A percentile compares a stretch with the other conserved stretches of the same genome.
phyloP scores from a whole-genome alignment of 2,888 invertebrate genomes.

The Polydesmus complanatus region DNA sequence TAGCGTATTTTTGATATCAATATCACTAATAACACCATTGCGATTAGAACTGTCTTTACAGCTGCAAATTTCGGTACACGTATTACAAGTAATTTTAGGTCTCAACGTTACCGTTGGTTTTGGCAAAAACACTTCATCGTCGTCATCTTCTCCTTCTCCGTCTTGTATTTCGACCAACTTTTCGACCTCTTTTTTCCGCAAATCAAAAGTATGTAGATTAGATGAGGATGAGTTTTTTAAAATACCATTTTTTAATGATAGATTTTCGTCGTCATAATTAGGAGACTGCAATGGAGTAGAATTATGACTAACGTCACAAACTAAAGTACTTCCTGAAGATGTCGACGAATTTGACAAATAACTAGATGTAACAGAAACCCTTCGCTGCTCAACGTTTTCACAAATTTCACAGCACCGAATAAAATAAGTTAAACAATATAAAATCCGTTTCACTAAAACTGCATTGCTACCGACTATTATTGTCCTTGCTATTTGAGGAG shows the following conservation, averaged over 20 bases:
- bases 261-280: background rate
- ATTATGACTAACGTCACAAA: background rate
- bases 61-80: background rate
- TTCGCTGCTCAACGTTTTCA: slow-evolving; percentile 14
- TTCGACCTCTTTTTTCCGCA: background rate
- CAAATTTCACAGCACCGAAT: slow-evolving; percentile 60
- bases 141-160: slow-evolving; percentile 11
- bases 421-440: slow-evolving; percentile 72
- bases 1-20: background rate
- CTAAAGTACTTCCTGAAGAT: slow-evolving; percentile 8
- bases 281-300: background rate
- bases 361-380: background rate
- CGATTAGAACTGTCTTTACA: background rate
- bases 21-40: slow-evolving; percentile 1
- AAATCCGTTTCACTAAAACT: slow-evolving; percentile 53
- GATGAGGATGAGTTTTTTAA: background rate
- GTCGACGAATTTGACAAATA: slow-evolving; percentile 5
- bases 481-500: slow-evolving; percentile 61
- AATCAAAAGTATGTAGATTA: background rate
- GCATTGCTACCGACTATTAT: slow-evolving; percentile 49
- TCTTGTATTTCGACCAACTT: slow-evolving; percentile 8
- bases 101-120: background rate
- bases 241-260: background rate
- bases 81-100: background rate
- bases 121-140: slow-evolving; percentile 1